Percentiles rank a stretch among this genome's conserved stretches.
Evolutionary conservation across 2,797 vertebrate species (phyloP).

Genomic region (Mus spretus): DNA sequence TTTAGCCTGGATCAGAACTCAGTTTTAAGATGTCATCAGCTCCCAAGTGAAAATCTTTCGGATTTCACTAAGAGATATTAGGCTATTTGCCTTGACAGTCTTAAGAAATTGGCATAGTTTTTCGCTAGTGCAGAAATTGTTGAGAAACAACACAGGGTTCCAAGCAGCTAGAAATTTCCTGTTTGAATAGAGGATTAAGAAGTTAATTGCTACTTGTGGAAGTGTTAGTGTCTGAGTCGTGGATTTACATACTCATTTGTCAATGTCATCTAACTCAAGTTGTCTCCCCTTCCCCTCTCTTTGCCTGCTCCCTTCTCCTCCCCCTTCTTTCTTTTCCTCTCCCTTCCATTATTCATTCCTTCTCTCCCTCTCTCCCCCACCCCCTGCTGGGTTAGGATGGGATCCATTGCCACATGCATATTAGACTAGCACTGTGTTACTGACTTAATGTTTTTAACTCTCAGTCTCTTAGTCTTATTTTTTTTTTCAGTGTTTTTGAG

Average conservation of each 20-base stretch:
- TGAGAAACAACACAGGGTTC: constrained; percentile 19
- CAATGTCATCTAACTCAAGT: not conserved
- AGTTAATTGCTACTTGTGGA: not conserved
- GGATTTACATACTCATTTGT: not conserved
- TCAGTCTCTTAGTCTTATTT: not conserved
- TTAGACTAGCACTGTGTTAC: no score
- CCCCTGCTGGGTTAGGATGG: not conserved
- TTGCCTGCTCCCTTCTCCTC: not conserved
- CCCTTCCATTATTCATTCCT: not conserved
- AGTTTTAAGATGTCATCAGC: constrained; percentile 38
- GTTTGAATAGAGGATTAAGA: not conserved
- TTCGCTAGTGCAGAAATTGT: constrained; percentile 53
- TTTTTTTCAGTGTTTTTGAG: constrained; percentile 31
- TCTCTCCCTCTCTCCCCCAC: no score
- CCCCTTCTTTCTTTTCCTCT: not conserved
- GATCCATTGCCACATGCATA: not conserved
- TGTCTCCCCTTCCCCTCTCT: not conserved
- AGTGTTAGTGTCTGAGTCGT: not conserved
- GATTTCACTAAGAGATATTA: constrained; percentile 10
- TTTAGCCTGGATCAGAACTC: constrained; percentile 26
- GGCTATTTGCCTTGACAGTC: constrained; percentile 16
- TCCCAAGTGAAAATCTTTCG: constrained; percentile 22
- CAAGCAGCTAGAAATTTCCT: constrained; percentile 45
- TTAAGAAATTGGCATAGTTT: constrained; percentile 42
- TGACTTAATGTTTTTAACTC: not conserved